Conservation (phyloP, 2,797 vertebrate genomes). For the Sebastes diploproa region DNA sequence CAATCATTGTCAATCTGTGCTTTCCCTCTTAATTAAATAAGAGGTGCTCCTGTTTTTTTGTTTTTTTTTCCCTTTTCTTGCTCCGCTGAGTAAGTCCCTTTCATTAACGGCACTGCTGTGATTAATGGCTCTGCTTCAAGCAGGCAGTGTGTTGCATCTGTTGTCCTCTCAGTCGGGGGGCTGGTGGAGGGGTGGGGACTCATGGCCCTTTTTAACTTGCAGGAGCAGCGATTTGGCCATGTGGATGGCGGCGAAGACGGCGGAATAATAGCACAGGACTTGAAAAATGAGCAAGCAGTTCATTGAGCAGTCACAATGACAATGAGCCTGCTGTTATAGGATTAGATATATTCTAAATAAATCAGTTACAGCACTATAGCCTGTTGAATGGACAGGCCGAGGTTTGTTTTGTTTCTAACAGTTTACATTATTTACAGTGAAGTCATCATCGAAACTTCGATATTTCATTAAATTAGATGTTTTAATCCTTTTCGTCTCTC, state of each 20-base stretch:
- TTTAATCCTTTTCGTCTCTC: not conserved
- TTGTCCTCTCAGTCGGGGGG: constrained; percentile 32
- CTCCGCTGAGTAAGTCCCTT: constrained; percentile 41
- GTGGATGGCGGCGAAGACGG: constrained; percentile 3
- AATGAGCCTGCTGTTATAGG: not conserved
- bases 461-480: not conserved
- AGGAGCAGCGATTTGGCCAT: constrained; percentile 31
- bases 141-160: constrained; percentile 54
- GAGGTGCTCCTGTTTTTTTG: constrained; percentile 23
- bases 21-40: constrained; percentile 56
- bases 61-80: constrained; percentile 7
- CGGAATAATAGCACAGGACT: constrained; percentile 15
- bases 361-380: not conserved
- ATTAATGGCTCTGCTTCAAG: constrained; percentile 58
- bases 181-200: not conserved
- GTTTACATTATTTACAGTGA: not conserved
- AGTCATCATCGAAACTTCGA: not conserved
- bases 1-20: constrained; percentile 43
- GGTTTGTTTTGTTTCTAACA: not conserved
- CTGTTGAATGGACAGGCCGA: not conserved
- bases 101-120: constrained; percentile 51
- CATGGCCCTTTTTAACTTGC: constrained; percentile 25
- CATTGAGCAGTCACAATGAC: constrained; percentile 23
- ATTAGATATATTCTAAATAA: not conserved
- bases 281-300: constrained; percentile 19